These are phyloP conservation scores for Hyalella azteca DNA, from an alignment of 2,888 invertebrate species.

Conservation along the genomic window DNA sequence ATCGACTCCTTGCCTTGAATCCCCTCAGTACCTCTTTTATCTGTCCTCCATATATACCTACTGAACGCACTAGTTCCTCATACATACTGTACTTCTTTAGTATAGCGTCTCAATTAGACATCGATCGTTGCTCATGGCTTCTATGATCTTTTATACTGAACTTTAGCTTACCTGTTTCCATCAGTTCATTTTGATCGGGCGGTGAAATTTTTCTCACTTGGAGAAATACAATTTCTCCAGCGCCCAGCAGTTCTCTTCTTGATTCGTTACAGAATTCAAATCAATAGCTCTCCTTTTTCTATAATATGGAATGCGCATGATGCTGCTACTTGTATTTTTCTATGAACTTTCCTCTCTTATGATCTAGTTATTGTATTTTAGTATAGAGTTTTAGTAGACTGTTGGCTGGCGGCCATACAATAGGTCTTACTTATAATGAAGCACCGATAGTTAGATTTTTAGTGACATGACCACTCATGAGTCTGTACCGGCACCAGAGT, in stretches of 20 bases:
- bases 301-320: constrained; percentile 36
- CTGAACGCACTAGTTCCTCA: neutral
- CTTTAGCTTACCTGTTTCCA: no score
- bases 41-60: neutral
- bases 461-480: neutral
- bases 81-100: no score
- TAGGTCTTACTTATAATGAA: neutral
- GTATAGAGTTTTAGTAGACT: neutral
- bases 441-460: constrained; percentile 25
- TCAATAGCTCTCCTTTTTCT: constrained; percentile 18
- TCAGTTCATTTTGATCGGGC: no score
- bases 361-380: neutral
- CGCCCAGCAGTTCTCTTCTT: neutral
- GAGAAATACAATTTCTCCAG: neutral
- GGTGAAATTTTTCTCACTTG: no score
- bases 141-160: neutral
- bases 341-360: constrained; percentile 23
- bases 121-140: neutral
- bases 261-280: neutral
- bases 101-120: neutral
- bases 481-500: constrained; percentile 15
- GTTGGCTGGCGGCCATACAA: neutral
- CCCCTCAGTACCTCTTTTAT: neutral
- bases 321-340: constrained; percentile 37
- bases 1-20: constrained; percentile 29